phyloP scores from a whole-genome alignment of 2,888 invertebrate species.

The Holacanthella duospinosa region DNA sequence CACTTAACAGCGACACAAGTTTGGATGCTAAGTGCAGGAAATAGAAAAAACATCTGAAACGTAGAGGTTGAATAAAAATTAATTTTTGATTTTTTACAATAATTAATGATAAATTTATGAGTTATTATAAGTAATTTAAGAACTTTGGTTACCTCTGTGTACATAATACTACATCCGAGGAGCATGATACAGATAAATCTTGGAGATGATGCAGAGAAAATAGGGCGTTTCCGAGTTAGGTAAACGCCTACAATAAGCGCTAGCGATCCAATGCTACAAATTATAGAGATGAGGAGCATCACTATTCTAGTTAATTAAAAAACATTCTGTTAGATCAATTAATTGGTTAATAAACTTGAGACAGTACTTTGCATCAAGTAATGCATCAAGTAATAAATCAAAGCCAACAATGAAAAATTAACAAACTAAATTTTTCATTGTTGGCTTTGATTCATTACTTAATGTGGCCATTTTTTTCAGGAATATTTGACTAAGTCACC shows the following conservation, averaged over 20 bases:
- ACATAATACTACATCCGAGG: slow-evolving; percentile 83
- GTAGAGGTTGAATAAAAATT: background rate
- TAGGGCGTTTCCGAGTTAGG: slow-evolving; percentile 70
- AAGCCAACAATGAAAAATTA: too few species aligned
- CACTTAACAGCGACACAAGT: slow-evolving; percentile 84
- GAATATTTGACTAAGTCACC: slow-evolving; percentile 47
- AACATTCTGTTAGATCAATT: too few species aligned
- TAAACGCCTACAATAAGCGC: slow-evolving; percentile 67
- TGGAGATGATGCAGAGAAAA: slow-evolving; percentile 85
- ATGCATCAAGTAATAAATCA: too few species aligned
- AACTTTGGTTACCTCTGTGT: slow-evolving; percentile 62
- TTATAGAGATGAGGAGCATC: slow-evolving; percentile 63
- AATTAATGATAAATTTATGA: too few species aligned
- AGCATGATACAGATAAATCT: slow-evolving; percentile 82
- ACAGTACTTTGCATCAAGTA: too few species aligned
- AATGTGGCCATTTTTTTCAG: too few species aligned
- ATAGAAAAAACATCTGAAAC: slow-evolving; percentile 78
- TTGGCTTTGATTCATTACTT: too few species aligned
- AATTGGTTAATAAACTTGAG: too few species aligned
- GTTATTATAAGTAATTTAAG: slow-evolving; percentile 10
- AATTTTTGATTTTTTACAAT: too few species aligned
- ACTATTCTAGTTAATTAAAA: too few species aligned
- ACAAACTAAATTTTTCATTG: too few species aligned
- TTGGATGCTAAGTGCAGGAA: slow-evolving; percentile 70
- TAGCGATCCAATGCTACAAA: slow-evolving; percentile 67